Evolutionary conservation across 1,140 invertebrate genomes (phyloP), one percentile per base, ranked within the genome.

Genomic region (Platorchestia sp.): DNA sequence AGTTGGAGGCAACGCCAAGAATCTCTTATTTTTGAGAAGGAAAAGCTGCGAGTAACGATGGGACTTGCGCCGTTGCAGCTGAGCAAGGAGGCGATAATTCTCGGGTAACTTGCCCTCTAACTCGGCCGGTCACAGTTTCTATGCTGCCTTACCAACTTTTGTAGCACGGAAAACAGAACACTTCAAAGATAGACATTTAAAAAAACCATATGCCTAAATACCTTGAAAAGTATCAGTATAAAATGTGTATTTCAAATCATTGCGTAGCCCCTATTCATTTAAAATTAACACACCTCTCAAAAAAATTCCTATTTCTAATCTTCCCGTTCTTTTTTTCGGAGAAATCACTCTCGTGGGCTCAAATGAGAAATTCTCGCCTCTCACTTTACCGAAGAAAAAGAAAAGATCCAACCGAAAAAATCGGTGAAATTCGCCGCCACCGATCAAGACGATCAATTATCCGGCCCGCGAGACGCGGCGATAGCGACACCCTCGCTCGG

Each of bases 41-140:
- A 47, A 44, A 47, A 36, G 91, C 91, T 93, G 91, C 91, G 91
- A 93, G 91, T 93, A 93, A 93, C 91, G 91, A 45, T 47, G 45
- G 45, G 91, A 93, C 91, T 93, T 93, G 45, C 45, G 91, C 91
- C 91, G 91, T 93, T 93, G 44, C 43, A 47, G 91, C 45, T 93
- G 91, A 93, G 36, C 7, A 36, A 93, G 44, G 91, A 93, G 91
- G 91, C 45, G 91, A 47, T 93, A 93, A 93, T 47, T 93, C 91
- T 36, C 10, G 87, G 41, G 41, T 42, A 89, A 89, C 87, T 89
- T 89, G 87, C 7, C 87, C 87, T 0, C 36, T 75, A 16, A 36
- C 36, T 75, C 53, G 53, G 53, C 14, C 14, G 36, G 53, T 36
- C 53, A 16, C 14, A 75, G 53, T 75, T 75, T 14, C 53, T 75